Evolutionary conservation across 2,888 invertebrate species (phyloP).

Genomic region (Arctia plantaginis): DNA sequence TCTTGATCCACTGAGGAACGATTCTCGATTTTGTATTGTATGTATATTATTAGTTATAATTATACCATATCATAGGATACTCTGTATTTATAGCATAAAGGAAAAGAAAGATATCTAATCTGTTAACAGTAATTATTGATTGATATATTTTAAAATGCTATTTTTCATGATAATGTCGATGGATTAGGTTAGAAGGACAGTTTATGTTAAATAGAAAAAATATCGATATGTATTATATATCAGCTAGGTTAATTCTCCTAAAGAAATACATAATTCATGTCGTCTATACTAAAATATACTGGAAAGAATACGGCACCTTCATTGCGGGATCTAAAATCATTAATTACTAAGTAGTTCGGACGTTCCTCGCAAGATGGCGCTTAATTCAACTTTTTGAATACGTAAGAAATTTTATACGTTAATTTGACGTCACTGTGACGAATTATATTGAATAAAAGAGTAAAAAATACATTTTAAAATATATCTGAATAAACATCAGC

Average conservation of each 20-base stretch:
- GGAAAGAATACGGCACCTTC: too few relatives aligned
- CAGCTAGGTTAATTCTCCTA: too few relatives aligned
- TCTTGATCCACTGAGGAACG: conserved; percentile 7
- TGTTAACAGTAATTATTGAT: conserved; percentile 30
- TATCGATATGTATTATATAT: too few relatives aligned
- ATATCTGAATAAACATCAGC: conserved; percentile 22
- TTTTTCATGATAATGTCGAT: conserved; percentile 7
- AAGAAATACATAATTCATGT: neutral
- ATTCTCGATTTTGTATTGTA: conserved; percentile 31
- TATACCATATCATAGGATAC: conserved; percentile 56
- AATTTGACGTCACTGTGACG: neutral
- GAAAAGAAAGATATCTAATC: too few relatives aligned
- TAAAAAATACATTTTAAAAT: conserved; percentile 40
- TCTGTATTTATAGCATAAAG: conserved; percentile 53
- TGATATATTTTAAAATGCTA: conserved; percentile 37
- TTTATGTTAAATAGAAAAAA: neutral
- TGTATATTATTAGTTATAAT: conserved; percentile 35
- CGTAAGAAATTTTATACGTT: neutral
- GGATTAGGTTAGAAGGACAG: neutral
- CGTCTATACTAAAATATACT: neutral
- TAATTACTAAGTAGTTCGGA: neutral
- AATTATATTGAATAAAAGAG: neutral
- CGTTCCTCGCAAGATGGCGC: neutral
- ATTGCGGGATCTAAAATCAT: neutral
- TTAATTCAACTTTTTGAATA: neutral